Percentiles rank a stretch among this genome's conserved stretches.
These are phyloP conservation scores for Aleiodes alternator DNA, from an alignment of 2,888 invertebrate genomes.

Conservation along the genomic window DNA sequence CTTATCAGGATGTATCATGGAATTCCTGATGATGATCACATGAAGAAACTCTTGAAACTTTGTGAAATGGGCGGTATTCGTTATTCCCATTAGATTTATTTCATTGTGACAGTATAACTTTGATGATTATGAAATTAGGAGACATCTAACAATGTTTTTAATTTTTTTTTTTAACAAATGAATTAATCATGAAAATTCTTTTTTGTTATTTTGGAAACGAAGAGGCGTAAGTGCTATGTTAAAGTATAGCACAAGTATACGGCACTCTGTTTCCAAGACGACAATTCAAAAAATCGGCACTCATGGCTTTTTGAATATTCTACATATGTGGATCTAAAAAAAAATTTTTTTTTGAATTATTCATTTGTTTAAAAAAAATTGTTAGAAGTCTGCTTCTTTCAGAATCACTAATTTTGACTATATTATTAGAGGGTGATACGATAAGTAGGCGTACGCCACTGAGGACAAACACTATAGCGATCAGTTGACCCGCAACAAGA, in stretches of 20 bases:
- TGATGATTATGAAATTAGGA: not conserved
- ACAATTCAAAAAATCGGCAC: too few species aligned
- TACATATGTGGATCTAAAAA: too few species aligned
- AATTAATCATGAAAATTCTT: too few species aligned
- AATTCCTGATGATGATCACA: conserved; percentile 76
- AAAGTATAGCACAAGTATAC: not conserved
- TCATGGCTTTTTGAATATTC: too few species aligned
- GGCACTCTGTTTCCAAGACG: not conserved
- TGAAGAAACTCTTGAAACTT: conserved; percentile 76
- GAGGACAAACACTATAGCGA: conserved; percentile 62
- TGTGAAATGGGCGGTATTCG: conserved; percentile 73
- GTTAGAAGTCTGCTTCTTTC: too few species aligned
- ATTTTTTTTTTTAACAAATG: too few species aligned
- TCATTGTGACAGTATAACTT: not conserved
- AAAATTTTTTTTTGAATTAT: too few species aligned
- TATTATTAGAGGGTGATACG: conserved; percentile 61
- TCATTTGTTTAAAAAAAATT: too few species aligned
- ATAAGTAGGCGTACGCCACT: conserved; percentile 55
- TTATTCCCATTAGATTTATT: not conserved
- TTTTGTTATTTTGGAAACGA: too few species aligned
- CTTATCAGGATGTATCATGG: conserved; percentile 76
- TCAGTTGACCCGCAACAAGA: conserved; percentile 83
- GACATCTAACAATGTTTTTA: too few species aligned
- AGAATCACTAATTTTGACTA: too few species aligned
- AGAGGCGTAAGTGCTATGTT: not conserved